A percentile compares a stretch with the other conserved stretches of the same genome.
Evolutionary conservation across 2,888 invertebrate genomes (phyloP).

Genomic region (Drosophila quasianomalipes): DNA sequence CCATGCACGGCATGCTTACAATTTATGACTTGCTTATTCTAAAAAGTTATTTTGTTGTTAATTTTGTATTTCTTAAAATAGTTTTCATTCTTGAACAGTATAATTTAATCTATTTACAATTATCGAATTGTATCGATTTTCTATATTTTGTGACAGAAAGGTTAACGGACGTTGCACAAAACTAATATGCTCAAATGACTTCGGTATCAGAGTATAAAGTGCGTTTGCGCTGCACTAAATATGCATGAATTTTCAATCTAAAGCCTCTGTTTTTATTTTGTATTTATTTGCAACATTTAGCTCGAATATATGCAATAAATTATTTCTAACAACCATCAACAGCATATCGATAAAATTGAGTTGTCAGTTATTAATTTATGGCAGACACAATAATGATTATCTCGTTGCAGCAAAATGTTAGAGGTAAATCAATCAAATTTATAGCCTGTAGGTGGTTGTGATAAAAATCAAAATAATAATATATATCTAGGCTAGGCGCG

Average conservation of each 20-base stretch:
- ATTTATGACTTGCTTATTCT: background rate
- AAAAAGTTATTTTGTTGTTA: background rate
- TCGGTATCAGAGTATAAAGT: background rate
- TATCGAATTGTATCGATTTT: background rate
- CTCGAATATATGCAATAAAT: background rate
- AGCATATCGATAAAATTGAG: background rate
- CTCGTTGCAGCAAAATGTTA: conserved; percentile 16
- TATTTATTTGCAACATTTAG: background rate
- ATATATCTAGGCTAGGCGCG: background rate
- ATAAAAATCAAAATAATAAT: background rate
- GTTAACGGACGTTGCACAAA: background rate
- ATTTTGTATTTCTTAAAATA: background rate
- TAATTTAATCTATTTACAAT: background rate
- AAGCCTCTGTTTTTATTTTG: background rate
- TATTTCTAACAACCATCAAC: background rate
- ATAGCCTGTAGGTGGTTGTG: background rate
- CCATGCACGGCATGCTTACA: background rate
- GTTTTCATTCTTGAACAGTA: no score
- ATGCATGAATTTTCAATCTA: background rate
- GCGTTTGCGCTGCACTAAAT: background rate
- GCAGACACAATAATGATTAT: background rate
- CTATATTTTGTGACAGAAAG: background rate
- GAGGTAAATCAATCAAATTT: conserved; percentile 46
- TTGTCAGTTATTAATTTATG: background rate
- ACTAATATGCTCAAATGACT: background rate